Conservation (phyloP, 1,140 invertebrate species). For the Drosophila setifemur region DNA sequence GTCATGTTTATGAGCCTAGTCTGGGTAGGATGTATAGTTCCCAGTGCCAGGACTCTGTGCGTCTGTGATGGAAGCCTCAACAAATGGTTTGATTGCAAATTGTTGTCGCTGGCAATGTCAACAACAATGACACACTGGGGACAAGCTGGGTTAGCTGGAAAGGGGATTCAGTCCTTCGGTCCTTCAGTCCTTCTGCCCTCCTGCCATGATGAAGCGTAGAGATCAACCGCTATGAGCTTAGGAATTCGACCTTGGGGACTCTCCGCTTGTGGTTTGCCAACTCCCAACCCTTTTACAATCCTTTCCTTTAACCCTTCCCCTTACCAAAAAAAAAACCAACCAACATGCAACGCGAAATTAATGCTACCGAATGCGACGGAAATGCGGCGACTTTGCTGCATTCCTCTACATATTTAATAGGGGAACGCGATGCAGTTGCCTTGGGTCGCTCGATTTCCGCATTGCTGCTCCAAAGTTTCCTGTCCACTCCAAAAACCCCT, state of each 20-base stretch:
- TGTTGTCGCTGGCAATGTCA: slow-evolving; percentile 75
- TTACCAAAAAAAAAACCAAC: slow-evolving; percentile 5
- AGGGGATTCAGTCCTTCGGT: neutral
- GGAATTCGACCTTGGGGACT: slow-evolving; percentile 51
- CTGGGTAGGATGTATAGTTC: too few species aligned
- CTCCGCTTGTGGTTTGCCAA: slow-evolving; percentile 6
- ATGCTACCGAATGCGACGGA: slow-evolving; percentile 57
- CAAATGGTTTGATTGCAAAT: slow-evolving; percentile 77
- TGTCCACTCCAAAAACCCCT: slow-evolving; percentile 8
- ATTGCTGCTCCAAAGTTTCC: slow-evolving; percentile 35
- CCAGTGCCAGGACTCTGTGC: neutral
- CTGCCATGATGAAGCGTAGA: slow-evolving; percentile 11
- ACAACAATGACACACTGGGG: slow-evolving; percentile 67
- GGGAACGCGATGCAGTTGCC: slow-evolving; percentile 41
- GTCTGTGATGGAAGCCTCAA: slow-evolving; percentile 25
- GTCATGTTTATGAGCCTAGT: slow-evolving; percentile 73
- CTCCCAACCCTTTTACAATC: too few species aligned
- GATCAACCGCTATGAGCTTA: slow-evolving; percentile 29
- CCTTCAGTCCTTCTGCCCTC: neutral
- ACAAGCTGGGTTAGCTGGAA: slow-evolving; percentile 24
- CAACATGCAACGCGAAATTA: slow-evolving; percentile 51
- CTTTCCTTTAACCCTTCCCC: too few species aligned
- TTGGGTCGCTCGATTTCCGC: slow-evolving; percentile 49
- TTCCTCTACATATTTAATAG: slow-evolving; percentile 67
- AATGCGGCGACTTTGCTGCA: slow-evolving; percentile 59